Evolutionary conservation across 1,140 invertebrate species (phyloP), one percentile per base, ranked within the genome.

Genomic region (Camponotus vicinus): DNA sequence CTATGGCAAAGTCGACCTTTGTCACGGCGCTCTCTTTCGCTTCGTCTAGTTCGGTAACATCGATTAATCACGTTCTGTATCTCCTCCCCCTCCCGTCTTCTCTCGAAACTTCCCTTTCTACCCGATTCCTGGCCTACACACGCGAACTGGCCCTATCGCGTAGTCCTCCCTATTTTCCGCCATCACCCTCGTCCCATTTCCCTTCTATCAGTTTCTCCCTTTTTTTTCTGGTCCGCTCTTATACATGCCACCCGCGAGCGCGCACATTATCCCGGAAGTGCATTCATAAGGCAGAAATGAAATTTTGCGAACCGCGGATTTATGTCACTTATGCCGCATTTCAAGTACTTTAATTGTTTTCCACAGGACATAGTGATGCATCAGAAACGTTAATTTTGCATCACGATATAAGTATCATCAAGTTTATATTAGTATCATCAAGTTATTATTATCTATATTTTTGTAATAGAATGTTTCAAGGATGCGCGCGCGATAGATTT

Each of bases 11-110:
- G 89, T 90, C 80, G 75, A 59, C 77, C 88, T 90, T 90, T 90
- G 88, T 90, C 88, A 90, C 76, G 86, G 85, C 88, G 85, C 76
- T 80, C 86, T 90, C 86, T 90, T 90, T 88, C 80, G 88, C 88
- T 80, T 85, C 88, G 85, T 89, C 85, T 84, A 61, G 79, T 67
- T 84, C 79, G 85, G 76, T 87, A 67, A 76, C 88, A 90, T 90
- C 89, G 89, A 90, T 90, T 90, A 90, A 90, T 90, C 89, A 87
- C 85, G 80, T 88, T 78, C 69, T 59, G 69, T 64, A 49, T 75
- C 40, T 57, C 57, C 45, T 27, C 52, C 42, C n/a, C 37, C 42
- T 27, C 3, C 42, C 32, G n/a, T 49, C 34, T 27, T 40, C 75
- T 21, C 42, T 18, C 34, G 69, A 27, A 61, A 73, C 21, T 42